Percentiles rank a stretch among this genome's conserved stretches.
Conservation (phyloP, 2,797 vertebrate genomes). For the Pangasius krempfi region DNA sequence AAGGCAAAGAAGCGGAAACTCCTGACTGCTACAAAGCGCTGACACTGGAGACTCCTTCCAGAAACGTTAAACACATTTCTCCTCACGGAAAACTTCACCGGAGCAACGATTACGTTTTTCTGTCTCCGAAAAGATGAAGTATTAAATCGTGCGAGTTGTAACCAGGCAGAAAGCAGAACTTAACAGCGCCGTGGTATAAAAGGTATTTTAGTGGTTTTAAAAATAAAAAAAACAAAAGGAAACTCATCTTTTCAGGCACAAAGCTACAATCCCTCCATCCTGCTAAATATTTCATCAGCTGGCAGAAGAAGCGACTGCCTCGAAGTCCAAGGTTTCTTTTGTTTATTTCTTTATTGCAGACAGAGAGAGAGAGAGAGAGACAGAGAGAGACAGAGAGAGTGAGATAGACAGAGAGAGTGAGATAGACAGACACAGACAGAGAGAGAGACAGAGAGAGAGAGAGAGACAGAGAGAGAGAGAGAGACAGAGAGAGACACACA, state of each 20-base stretch:
- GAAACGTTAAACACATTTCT: neutral
- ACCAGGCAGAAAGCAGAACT: neutral
- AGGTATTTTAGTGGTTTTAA: neutral
- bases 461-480: neutral
- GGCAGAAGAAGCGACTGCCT: constrained; percentile 32
- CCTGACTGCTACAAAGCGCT: too few species aligned
- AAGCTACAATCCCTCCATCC: constrained; percentile 38
- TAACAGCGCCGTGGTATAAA: neutral
- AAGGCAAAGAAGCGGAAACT: too few species aligned
- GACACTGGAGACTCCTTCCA: neutral
- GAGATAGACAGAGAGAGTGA: neutral
- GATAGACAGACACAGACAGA: neutral
- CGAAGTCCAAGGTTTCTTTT: neutral
- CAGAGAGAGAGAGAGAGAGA: neutral
- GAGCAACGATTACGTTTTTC: too few species aligned
- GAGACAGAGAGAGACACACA: neutral
- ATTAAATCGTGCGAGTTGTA: neutral
- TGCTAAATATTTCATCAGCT: constrained; percentile 52
- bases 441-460: neutral
- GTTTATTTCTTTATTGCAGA: neutral
- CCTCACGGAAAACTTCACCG: neutral
- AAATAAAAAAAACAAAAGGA: neutral
- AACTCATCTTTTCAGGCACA: constrained; percentile 35
- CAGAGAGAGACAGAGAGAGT: neutral
- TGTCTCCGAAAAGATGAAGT: too few species aligned